A percentile compares a stretch with the other conserved stretches of the same genome.
Conservation (phyloP, 2,797 vertebrate species). For the Cichlasoma orientale region DNA sequence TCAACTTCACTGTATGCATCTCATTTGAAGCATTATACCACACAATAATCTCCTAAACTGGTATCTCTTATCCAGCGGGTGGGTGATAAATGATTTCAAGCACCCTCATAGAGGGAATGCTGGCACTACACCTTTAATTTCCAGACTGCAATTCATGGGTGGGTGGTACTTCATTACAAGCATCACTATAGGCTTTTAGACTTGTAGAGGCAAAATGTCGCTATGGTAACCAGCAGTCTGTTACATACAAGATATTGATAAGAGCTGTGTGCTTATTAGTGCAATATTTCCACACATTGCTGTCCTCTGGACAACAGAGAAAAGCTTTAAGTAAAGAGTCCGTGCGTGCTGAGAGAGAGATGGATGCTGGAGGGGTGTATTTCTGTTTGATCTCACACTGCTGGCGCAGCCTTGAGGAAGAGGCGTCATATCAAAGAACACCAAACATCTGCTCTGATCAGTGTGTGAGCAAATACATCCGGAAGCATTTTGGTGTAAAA, state of each 20-base stretch:
- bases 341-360: constrained; percentile 24
- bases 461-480: constrained; percentile 27
- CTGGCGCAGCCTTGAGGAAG: constrained; percentile 33
- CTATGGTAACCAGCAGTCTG: constrained; percentile 78
- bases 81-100: constrained; percentile 54
- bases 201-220: constrained; percentile 71
- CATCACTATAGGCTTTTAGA: constrained; percentile 78
- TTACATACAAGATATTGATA: constrained; percentile 75
- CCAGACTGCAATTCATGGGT: constrained; percentile 75
- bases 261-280: constrained; percentile 63
- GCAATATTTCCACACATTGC: constrained; percentile 56
- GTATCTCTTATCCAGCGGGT: constrained; percentile 29
- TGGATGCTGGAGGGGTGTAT: constrained; percentile 30
- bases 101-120: constrained; percentile 60
- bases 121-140: constrained; percentile 77
- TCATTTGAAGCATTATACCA: constrained; percentile 29
- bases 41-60: constrained; percentile 31
- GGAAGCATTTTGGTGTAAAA: constrained; percentile 26
- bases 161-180: constrained; percentile 80
- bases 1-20: constrained; percentile 9
- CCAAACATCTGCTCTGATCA: constrained; percentile 46
- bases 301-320: constrained; percentile 32
- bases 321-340: constrained; percentile 41
- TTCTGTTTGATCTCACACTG: constrained; percentile 52
- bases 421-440: constrained; percentile 41